Evolutionary conservation across 2,888 invertebrate species (phyloP), one percentile per base, ranked within the genome.

Genomic region (Rutpela maculata): DNA sequence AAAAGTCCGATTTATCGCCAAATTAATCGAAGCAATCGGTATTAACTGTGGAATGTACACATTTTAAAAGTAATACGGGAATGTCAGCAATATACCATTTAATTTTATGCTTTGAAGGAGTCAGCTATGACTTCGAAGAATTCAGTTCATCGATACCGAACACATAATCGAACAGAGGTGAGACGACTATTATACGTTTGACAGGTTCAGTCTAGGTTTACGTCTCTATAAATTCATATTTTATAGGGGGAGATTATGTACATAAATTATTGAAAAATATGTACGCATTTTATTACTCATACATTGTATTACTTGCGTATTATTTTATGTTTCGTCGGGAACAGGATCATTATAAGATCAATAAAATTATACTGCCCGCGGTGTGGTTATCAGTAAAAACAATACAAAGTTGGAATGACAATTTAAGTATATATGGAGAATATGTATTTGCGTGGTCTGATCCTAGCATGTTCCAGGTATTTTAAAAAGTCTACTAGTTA

Each of bases 181-280:
- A 69, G 69, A 69, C 62, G 67, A 18, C 71, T 68, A 72, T 71
- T 75, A 71, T 67, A 43, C 11, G 12, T 73, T 68, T 77, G 72
- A 72, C 75, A 65, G 75, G 75, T 75, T 75, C 76, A 67, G 68
- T 62, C 70, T 68, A 67, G 63, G 75, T 80, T 80, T 77, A 80
- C 78, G 71, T 78, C 80, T 80, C 80, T 76, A 80, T 78, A 80
- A 80, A 80, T 80, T 76, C 67, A 74, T 73, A 68, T 78, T 80
- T 80, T 80, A 80, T 74, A 74, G 62, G 57, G 18, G 43, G 72
- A 69, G 75, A 77, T 77, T 77, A 75, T 57, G 69, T 60, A 55
- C 69, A 66, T 68, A 77, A 73, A 76, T 65, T 68, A 69, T 56
- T 67, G 56, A 68, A 56, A 65, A 73, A 73, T 73, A 65, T 60